Base-by-base conservation (phyloP, 2,888 invertebrate genomes). In the Drosophila pseudotalamancana region DNA sequence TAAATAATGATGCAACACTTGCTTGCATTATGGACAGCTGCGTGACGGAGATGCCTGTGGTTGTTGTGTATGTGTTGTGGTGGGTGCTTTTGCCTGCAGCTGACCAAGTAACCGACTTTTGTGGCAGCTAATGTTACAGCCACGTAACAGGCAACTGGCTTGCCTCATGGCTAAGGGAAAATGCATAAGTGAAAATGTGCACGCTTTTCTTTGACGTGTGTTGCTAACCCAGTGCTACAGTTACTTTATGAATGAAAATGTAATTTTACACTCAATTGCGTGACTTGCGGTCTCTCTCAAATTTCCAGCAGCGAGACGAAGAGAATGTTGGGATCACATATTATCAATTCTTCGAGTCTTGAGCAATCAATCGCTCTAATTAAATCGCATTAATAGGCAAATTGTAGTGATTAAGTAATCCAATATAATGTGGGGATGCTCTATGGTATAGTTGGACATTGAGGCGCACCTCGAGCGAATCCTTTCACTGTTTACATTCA, bases 181-280 rank as follows among this genome's bases (percentile, higher is more conserved):
- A 73, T 72, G 66, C 60, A 76, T 77, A 69, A 50, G 62, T 54
- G 73, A 81, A 81, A 78, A 73, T 68, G 78, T 77, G 81, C 76
- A 84, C 77, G 81, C 84, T 84, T 79, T 79, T 74, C 83, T 55
- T 48, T 54, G 63, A 39, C 61, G 35, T 48, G 45, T 32, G 18
- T 29, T 49, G 12, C 21, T 14, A 6, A n/a, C n/a, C n/a, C n/a
- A n/a, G n/a, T n/a, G 21, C 21, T 23, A 1, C 14, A 8, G 29
- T 3, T 43, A 4, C n/a, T 68, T 73, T 56, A 78, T 79, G 76
- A 78, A 83, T 75, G 82, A 82, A 73, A 82, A 69, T 66, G 76
- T 73, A 83, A 86, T 83, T 80, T 80, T 68, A 86, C 71, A 83
- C 83, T 72, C 71, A 70, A 79, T 82, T 82, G 82, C 82, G 86